Percentiles rank a stretch among this genome's conserved stretches.
These are phyloP conservation scores for Hipparchia sbordonii DNA, from an alignment of 2,888 invertebrate species.

Conservation along the genomic window DNA sequence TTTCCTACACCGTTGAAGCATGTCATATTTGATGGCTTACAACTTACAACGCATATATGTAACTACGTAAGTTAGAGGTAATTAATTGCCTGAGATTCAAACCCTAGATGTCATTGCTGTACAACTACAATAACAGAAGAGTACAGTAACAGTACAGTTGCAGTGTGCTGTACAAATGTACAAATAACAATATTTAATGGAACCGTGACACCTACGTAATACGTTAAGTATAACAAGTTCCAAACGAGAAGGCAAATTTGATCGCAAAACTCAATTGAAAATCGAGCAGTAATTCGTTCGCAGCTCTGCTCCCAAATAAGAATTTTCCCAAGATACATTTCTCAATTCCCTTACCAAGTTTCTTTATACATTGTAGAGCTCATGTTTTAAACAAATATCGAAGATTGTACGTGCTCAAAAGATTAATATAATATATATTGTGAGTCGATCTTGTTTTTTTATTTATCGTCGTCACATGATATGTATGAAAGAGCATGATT, in stretches of 20 bases:
- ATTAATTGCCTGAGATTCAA: too few species aligned
- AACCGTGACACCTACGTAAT: slow-evolving; percentile 3
- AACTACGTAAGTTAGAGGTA: too few species aligned
- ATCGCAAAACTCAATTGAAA: slow-evolving; percentile 60
- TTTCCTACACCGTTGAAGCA: too few species aligned
- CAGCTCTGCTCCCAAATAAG: slow-evolving; percentile 42
- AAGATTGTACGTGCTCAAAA: slow-evolving; percentile 27
- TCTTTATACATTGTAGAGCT: slow-evolving; percentile 36
- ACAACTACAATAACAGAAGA: too few species aligned
- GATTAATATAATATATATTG: slow-evolving; percentile 25
- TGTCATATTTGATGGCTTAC: background rate
- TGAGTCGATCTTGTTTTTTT: slow-evolving; percentile 21
- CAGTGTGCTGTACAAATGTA: background rate
- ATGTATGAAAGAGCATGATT: slow-evolving; percentile 19
- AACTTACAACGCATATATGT: too few species aligned
- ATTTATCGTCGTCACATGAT: slow-evolving; percentile 23
- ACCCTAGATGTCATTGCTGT: too few species aligned
- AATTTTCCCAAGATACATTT: slow-evolving; percentile 47
- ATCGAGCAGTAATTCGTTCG: slow-evolving; percentile 58
- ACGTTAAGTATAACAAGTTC: slow-evolving; percentile 38
- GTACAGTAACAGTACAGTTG: too few species aligned
- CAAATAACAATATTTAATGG: slow-evolving; percentile 1
- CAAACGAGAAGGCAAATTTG: slow-evolving; percentile 52
- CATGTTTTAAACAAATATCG: slow-evolving; percentile 36
- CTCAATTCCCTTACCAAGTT: slow-evolving; percentile 36